Percentiles rank a stretch among this genome's conserved stretches.
phyloP scores from a whole-genome alignment of 2,113 vertebrate genomes.

The Elanoides forficatus region DNA sequence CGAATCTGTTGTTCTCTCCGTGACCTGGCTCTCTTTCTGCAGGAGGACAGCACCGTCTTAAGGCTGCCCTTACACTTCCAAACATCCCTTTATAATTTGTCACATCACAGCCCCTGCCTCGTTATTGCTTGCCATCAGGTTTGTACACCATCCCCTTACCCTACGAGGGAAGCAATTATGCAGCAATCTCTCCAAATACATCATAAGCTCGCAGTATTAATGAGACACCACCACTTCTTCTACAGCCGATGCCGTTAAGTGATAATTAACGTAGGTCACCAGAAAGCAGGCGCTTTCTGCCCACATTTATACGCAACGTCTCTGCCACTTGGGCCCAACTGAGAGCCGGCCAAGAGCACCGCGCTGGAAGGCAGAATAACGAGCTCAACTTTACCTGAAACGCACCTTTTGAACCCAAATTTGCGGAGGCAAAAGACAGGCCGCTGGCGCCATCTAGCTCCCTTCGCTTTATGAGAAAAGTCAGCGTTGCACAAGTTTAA shows the following conservation, averaged over 20 bases:
- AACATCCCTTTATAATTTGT: fast-evolving
- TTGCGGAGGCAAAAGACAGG: background rate
- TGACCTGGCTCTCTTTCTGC: too few relatives aligned
- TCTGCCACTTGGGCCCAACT: fast-evolving
- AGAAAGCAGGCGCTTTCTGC: background rate
- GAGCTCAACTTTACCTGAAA: background rate
- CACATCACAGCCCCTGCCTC: background rate
- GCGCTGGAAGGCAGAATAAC: fast-evolving
- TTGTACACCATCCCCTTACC: too few relatives aligned
- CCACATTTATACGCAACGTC: fast-evolving
- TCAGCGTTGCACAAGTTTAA: fast-evolving
- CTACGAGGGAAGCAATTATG: background rate
- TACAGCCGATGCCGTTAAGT: fast-evolving
- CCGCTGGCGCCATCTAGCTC: background rate
- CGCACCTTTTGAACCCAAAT: background rate
- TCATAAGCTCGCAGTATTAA: fast-evolving
- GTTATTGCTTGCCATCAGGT: background rate
- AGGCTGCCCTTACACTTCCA: background rate
- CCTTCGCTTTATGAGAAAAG: fast-evolving
- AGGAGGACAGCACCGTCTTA: background rate
- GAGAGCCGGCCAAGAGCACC: fast-evolving
- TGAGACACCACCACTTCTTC: fast-evolving
- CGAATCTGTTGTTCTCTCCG: background rate
- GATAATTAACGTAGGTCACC: background rate
- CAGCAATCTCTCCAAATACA: background rate